phyloP scores from a whole-genome alignment of 2,888 invertebrate genomes.

The Folsomia manolachei region DNA sequence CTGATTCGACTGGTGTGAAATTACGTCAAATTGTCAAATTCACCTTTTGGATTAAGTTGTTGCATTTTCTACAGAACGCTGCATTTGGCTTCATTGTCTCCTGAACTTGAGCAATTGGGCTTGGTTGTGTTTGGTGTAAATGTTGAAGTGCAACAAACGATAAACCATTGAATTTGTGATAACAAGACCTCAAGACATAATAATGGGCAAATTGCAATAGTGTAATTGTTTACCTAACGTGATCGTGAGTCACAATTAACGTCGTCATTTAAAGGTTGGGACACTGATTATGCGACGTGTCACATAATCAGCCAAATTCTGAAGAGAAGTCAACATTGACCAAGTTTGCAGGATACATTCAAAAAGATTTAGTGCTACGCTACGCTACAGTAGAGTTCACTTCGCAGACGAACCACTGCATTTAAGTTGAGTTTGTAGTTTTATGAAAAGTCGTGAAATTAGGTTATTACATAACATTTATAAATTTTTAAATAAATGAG shows the following conservation, averaged over 20 bases:
- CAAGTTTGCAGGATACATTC: not conserved
- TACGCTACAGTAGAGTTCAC: not conserved
- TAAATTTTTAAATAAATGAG: slow-evolving; percentile 14
- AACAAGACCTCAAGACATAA: not conserved
- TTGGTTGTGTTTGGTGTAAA: not conserved
- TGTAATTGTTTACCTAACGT: not conserved
- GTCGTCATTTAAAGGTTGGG: not conserved
- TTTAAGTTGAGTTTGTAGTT: not conserved
- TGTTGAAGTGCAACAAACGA: not conserved
- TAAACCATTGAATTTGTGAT: not conserved
- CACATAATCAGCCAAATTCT: not conserved
- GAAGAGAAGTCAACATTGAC: not conserved
- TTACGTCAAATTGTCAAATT: not conserved
- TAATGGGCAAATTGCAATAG: not conserved
- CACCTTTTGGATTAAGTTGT: not conserved
- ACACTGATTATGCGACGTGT: not conserved
- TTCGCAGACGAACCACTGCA: not conserved
- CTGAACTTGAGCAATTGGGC: not conserved
- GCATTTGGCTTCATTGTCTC: too few species aligned
- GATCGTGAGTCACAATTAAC: not conserved
- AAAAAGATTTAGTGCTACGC: too few species aligned
- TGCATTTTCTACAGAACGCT: too few species aligned
- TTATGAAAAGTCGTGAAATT: slow-evolving; percentile 10
- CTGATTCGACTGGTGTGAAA: not conserved
- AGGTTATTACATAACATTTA: slow-evolving; percentile 15